phyloP scores from a whole-genome alignment of 2,888 invertebrate genomes.

The Rhamnusium bicolor region DNA sequence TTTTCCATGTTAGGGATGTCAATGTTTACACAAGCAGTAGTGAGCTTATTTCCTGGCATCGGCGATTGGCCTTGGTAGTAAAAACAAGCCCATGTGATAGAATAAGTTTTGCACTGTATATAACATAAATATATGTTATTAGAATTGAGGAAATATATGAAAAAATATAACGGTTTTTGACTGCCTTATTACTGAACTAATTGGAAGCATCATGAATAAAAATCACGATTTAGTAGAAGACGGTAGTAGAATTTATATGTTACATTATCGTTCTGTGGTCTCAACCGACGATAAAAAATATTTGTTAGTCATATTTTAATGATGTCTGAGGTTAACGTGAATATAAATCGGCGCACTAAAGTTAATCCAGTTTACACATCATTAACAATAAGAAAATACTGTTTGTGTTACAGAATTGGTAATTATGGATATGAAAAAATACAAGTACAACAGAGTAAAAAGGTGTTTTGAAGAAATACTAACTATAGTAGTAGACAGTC shows the following conservation, averaged over 20 bases:
- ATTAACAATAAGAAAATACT: background rate
- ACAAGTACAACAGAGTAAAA: constrained; percentile 42
- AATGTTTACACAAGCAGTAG: too few relatives aligned
- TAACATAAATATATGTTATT: too few relatives aligned
- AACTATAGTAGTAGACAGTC: constrained; percentile 56
- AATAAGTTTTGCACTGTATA: too few relatives aligned
- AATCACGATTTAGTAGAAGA: background rate
- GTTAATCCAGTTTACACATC: background rate
- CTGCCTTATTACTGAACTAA: too few relatives aligned
- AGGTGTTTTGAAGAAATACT: constrained; percentile 51
- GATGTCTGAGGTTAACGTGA: background rate
- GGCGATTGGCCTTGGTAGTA: too few relatives aligned
- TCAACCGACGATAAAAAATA: background rate
- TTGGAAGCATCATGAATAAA: background rate
- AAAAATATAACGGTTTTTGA: too few relatives aligned
- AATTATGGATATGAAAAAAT: constrained; percentile 42
- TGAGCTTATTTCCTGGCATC: too few relatives aligned
- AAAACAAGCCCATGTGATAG: too few relatives aligned
- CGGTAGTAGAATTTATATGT: background rate
- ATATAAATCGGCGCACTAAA: background rate
- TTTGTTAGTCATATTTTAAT: background rate
- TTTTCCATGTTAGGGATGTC: too few relatives aligned
- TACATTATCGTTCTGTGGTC: background rate
- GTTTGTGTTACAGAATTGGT: background rate
- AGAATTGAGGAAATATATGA: too few relatives aligned